These are phyloP conservation scores for Pristionchus exspectatus DNA, from an alignment of 2,888 invertebrate genomes.

Conservation along the genomic window DNA sequence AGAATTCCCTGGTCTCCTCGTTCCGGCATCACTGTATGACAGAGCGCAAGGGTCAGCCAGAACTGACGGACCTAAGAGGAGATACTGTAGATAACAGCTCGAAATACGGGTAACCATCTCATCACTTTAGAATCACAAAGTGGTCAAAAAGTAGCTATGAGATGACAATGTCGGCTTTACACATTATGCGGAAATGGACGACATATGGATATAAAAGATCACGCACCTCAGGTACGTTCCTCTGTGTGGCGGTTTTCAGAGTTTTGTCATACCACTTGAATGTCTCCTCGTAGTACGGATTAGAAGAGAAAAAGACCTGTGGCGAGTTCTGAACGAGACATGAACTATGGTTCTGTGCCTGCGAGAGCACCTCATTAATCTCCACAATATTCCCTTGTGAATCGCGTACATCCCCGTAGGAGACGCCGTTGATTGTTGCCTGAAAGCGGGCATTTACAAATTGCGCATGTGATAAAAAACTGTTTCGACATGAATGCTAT, in stretches of 20 bases:
- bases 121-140: too few relatives aligned
- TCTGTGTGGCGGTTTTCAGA: conserved; percentile 88
- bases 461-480: background rate
- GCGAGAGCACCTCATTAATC: conserved; percentile 64
- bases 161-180: too few relatives aligned
- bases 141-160: too few relatives aligned
- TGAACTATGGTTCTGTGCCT: background rate
- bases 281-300: conserved; percentile 91
- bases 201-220: too few relatives aligned
- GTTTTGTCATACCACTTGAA: conserved; percentile 95
- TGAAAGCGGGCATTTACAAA: background rate
- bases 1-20: conserved; percentile 82
- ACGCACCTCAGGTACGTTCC: conserved; percentile 86
- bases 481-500: too few relatives aligned
- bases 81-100: too few relatives aligned
- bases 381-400: conserved; percentile 73
- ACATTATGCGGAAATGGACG: too few relatives aligned
- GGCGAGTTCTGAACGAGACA: conserved; percentile 63
- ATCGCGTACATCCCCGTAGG: conserved; percentile 88
- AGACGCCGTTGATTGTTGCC: conserved; percentile 89
- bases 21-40: conserved; percentile 97
- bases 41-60: conserved; percentile 90
- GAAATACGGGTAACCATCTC: too few relatives aligned
- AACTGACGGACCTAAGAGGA: conserved; percentile 78
- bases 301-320: conserved; percentile 88